These are phyloP conservation scores for Vulpes lagopus DNA, from an alignment of 2,113 vertebrate species.

Conservation along the genomic window DNA sequence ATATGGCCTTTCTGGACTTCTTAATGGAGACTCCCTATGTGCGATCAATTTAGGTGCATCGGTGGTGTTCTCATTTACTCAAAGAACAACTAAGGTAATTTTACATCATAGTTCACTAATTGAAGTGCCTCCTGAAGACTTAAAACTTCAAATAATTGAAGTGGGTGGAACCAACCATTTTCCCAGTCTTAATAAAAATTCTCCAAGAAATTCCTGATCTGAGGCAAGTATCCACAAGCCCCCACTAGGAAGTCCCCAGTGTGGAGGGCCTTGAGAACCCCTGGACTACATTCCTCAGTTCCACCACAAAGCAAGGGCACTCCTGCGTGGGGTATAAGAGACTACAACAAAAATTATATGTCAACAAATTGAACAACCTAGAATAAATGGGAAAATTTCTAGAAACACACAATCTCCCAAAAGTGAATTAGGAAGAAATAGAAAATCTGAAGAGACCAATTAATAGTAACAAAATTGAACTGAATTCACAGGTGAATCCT, in stretches of 20 bases:
- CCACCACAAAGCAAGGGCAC: neutral
- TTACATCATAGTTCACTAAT: neutral
- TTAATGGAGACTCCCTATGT: neutral
- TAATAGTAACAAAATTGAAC: neutral
- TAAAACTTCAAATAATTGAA: neutral
- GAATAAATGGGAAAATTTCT: neutral
- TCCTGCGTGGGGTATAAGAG: neutral
- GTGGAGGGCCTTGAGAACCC: neutral
- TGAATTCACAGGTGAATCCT: neutral
- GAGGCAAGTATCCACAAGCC: neutral
- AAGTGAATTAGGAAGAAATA: neutral
- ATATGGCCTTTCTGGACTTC: neutral
- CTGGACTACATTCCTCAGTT: neutral
- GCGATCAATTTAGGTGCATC: neutral
- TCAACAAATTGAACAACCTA: neutral
- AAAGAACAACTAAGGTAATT: neutral
- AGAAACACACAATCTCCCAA: neutral
- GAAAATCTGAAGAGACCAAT: neutral
- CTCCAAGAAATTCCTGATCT: neutral
- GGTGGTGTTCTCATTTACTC: neutral
- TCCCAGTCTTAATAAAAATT: neutral
- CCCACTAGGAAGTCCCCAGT: neutral
- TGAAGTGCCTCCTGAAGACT: neutral
- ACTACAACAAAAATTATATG: neutral
- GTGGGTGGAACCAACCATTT: neutral